A percentile compares a stretch with the other conserved stretches of the same genome.
These are phyloP conservation scores for Hypotaenidia okinawae DNA, from an alignment of 2,797 vertebrate genomes.

Conservation along the genomic window DNA sequence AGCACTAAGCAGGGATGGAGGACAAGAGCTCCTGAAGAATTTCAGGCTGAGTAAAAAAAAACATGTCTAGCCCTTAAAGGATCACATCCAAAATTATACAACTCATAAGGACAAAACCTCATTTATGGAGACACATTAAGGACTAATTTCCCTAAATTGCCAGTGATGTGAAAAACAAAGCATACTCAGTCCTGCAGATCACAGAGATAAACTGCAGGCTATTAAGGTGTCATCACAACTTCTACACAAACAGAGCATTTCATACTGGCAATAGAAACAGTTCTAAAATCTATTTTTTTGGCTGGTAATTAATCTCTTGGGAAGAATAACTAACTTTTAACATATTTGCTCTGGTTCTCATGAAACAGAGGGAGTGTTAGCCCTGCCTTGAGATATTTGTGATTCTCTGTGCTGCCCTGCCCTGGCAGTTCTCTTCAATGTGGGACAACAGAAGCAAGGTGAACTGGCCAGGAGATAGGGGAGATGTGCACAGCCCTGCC, in stretches of 20 bases:
- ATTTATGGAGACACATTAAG: not conserved
- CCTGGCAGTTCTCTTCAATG: not conserved
- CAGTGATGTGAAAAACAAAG: conserved; percentile 12
- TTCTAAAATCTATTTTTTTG: conserved; percentile 1
- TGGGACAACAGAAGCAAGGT: not conserved
- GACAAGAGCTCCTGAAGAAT: not conserved
- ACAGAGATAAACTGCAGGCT: not conserved
- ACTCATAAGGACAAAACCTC: not conserved
- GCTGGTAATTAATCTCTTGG: not conserved
- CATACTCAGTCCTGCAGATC: not conserved
- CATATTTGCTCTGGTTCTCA: not conserved
- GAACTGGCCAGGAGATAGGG: not conserved
- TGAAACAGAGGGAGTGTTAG: not conserved
- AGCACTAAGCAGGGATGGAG: not conserved
- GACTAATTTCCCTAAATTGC: not conserved
- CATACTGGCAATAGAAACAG: not conserved
- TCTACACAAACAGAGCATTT: not conserved
- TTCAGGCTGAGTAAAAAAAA: not conserved
- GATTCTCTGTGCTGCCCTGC: not conserved
- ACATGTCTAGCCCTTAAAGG: not conserved
- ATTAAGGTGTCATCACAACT: conserved; percentile 26
- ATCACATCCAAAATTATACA: not conserved
- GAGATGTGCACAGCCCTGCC: not conserved
- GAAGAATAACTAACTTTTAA: not conserved
- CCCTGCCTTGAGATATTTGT: not conserved